Evolutionary conservation across 64 coral and sea anemone genomes (phyloP), one percentile per base, ranked within the genome.

Genomic region (Dendronephthya gigantea): DNA sequence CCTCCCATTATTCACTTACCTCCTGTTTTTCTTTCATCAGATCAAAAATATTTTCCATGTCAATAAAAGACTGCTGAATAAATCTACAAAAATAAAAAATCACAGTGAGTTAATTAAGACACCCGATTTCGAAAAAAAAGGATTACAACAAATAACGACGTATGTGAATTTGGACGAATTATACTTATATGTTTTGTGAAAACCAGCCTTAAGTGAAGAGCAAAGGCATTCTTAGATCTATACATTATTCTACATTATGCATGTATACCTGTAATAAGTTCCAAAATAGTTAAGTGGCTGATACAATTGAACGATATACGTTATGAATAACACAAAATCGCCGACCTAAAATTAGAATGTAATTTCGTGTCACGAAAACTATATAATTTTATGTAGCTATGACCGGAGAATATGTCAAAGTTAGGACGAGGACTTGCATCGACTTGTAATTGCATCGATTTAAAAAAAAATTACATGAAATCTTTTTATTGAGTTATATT

Each of bases 31-130:
- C 92, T 13, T 89, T 82, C 75, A 98, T 93, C 23, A 98, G 50
- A 50, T 98, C 95, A 93, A 98, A 98, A 92, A 98, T 91, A 43
- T 98, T 98, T 85, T 98, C 95, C 95, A 98, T 98, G 85, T 98
- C 95, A 56, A 98, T 93, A 58, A 98, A 98, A 2, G 91, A 84
- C 58, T 93, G 92, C 35, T 98, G 95, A 41, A 98, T 98, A 89
- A 98, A 91, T 82, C 95, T 98, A 17, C 31, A 86, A 84, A 22
- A 49, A 76, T 72, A 62, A 4, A 62, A 22, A 62, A 5, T 15
- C 55, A 62, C 3, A 7, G 8, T 62, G 19, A 62, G 55, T n/a
- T n/a, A 62, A 23, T n/a, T 22, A 19, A 62, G 25, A n/a, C 19
- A 19, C 13, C 9, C 13, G 8, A 52, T 10, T 8, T 52, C 50